These are phyloP conservation scores for Plectropomus leopardus DNA, from an alignment of 2,113 vertebrate genomes.

Conservation along the genomic window DNA sequence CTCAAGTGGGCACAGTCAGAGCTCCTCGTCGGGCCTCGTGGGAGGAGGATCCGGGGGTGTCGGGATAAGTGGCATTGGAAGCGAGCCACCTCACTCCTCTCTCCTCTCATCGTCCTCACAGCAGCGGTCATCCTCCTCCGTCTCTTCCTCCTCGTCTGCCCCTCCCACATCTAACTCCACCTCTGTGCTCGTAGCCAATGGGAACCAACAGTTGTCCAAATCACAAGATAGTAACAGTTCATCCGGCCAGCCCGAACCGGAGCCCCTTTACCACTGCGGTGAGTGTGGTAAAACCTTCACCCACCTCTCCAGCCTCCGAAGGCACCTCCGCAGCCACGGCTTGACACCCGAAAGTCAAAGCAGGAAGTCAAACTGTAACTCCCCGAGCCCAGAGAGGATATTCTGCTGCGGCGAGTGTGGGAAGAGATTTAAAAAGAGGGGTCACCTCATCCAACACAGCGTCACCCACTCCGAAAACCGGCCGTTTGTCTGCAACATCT, in stretches of 20 bases:
- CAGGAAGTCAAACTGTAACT: slow-evolving; percentile 78
- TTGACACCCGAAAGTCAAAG: slow-evolving; percentile 75
- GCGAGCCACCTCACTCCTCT: slow-evolving; percentile 80
- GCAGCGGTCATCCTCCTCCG: slow-evolving; percentile 81
- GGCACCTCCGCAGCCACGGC: slow-evolving; percentile 86
- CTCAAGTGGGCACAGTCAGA: slow-evolving; percentile 81
- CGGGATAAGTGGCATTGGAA: slow-evolving; percentile 78
- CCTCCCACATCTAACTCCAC: slow-evolving; percentile 83
- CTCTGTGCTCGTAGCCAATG: slow-evolving; percentile 84
- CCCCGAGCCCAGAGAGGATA: slow-evolving; percentile 84
- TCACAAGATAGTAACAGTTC: slow-evolving; percentile 67
- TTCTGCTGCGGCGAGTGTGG: slow-evolving; percentile 91
- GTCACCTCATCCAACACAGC: slow-evolving; percentile 94
- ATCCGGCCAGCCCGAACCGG: slow-evolving; percentile 79
- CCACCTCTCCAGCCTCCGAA: slow-evolving; percentile 85
- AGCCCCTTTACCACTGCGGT: slow-evolving; percentile 85
- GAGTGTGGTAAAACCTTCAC: slow-evolving; percentile 88
- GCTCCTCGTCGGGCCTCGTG: slow-evolving; percentile 80
- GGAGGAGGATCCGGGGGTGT: slow-evolving; percentile 78
- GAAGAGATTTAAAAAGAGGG: slow-evolving; percentile 93
- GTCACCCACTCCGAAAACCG: slow-evolving; percentile 94
- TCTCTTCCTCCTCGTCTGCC: slow-evolving; percentile 82
- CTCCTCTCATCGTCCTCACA: slow-evolving; percentile 81
- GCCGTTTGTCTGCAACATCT: slow-evolving; percentile 90
- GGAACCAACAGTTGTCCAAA: slow-evolving; percentile 82